These are phyloP conservation scores for Pristionchus mayeri DNA, from an alignment of 2,888 invertebrate genomes.

Conservation along the genomic window DNA sequence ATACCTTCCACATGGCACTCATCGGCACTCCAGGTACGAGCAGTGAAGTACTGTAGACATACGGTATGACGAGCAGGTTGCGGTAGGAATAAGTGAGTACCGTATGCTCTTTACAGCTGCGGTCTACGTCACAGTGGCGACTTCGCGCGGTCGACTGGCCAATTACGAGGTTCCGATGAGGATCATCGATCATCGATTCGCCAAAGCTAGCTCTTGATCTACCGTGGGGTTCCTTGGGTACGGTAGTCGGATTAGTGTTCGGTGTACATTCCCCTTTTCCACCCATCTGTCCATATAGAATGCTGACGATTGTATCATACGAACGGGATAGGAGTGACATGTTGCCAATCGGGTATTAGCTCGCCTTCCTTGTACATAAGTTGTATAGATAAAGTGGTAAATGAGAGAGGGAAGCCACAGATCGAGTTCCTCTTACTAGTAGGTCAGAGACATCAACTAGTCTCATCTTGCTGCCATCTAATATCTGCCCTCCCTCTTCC, in stretches of 20 bases:
- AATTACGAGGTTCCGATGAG: conserved; percentile 39
- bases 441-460: neutral
- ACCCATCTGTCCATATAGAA: neutral
- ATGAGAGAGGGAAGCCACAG: neutral
- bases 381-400: conserved; percentile 37
- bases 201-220: neutral
- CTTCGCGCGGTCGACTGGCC: conserved; percentile 22
- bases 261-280: neutral
- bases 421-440: neutral
- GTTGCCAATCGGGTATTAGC: neutral
- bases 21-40: conserved; percentile 26
- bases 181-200: conserved; percentile 43
- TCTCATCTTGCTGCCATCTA: conserved; percentile 25
- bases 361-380: conserved; percentile 35
- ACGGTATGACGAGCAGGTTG: neutral
- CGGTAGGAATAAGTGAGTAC: neutral
- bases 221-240: neutral
- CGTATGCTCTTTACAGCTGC: neutral
- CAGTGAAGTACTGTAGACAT: neutral
- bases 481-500: conserved; percentile 28
- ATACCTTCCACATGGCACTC: conserved; percentile 35
- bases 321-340: conserved; percentile 21
- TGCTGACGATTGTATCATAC: neutral
- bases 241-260: neutral
- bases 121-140: conserved; percentile 35